phyloP scores from a whole-genome alignment of 2,113 vertebrate species.

The Tor tambroides region DNA sequence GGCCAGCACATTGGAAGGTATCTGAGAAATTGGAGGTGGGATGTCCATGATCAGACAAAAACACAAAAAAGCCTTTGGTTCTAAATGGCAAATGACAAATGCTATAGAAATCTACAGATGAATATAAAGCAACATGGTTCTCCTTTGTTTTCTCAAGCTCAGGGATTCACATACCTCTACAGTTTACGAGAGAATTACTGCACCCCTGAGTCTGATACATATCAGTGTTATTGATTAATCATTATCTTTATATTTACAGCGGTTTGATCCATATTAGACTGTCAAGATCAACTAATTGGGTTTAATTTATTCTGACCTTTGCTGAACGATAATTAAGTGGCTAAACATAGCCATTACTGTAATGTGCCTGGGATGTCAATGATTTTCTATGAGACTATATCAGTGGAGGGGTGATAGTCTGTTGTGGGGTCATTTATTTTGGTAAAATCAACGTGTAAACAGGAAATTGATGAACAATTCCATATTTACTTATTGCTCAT shows the following conservation, averaged over 20 bases:
- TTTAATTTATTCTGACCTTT: constrained; percentile 24
- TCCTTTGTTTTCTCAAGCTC: neutral
- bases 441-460: constrained; percentile 1
- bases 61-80: neutral
- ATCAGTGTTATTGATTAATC: constrained; percentile 24
- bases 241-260: constrained; percentile 21
- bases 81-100: neutral
- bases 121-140: neutral
- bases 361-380: constrained; percentile 4
- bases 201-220: neutral
- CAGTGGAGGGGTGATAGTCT: neutral
- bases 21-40: neutral
- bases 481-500: neutral
- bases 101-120: neutral
- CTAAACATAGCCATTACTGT: constrained; percentile 11
- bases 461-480: neutral
- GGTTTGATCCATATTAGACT: constrained; percentile 4
- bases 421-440: neutral
- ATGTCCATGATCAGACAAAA: neutral
- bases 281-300: constrained; percentile 12
- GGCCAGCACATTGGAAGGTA: constrained; percentile 9
- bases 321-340: constrained; percentile 13
- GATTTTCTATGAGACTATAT: constrained; percentile 12
- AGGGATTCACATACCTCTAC: neutral
- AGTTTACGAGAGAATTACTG: neutral